Conservation (phyloP, 2,888 invertebrate genomes). For the Agrenia bidenticulata region DNA sequence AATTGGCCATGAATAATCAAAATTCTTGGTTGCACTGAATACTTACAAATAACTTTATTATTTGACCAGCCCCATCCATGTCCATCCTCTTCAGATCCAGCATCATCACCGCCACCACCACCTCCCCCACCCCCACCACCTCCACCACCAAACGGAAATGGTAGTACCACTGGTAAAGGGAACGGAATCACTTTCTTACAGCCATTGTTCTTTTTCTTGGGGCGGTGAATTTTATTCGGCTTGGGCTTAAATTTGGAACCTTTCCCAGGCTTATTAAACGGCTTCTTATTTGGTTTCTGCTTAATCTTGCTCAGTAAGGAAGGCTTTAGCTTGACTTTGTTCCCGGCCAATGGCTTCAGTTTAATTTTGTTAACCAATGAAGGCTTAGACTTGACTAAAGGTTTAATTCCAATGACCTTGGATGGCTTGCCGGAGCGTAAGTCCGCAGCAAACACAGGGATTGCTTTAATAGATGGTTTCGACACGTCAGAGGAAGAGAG, state of each 20-base stretch:
- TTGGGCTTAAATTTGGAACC: slow-evolving; percentile 24
- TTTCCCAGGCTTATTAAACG: slow-evolving; percentile 13
- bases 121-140: slow-evolving; percentile 37
- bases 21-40: too few species aligned
- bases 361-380: slow-evolving; percentile 9
- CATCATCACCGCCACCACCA: slow-evolving; percentile 34
- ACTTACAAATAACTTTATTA: slow-evolving; percentile 20
- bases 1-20: too few species aligned
- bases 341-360: slow-evolving; percentile 10
- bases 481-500: not conserved
- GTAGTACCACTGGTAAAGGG: slow-evolving; percentile 45
- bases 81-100: slow-evolving; percentile 26
- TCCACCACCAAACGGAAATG: slow-evolving; percentile 50
- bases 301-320: slow-evolving; percentile 5
- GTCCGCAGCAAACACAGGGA: too few species aligned
- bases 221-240: slow-evolving; percentile 7
- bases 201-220: slow-evolving; percentile 20
- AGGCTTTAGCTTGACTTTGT: slow-evolving; percentile 16
- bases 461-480: not conserved
- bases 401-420: slow-evolving; percentile 10
- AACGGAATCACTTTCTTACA: slow-evolving; percentile 39
- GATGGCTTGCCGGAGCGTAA: not conserved
- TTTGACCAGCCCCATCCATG: slow-evolving; percentile 31
- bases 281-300: slow-evolving; percentile 22
- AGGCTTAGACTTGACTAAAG: not conserved